Percentiles rank a stretch among this genome's conserved stretches.
These are phyloP conservation scores for Cercopithecus neglectus DNA, from an alignment of 2,797 vertebrate genomes.

Conservation along the genomic window DNA sequence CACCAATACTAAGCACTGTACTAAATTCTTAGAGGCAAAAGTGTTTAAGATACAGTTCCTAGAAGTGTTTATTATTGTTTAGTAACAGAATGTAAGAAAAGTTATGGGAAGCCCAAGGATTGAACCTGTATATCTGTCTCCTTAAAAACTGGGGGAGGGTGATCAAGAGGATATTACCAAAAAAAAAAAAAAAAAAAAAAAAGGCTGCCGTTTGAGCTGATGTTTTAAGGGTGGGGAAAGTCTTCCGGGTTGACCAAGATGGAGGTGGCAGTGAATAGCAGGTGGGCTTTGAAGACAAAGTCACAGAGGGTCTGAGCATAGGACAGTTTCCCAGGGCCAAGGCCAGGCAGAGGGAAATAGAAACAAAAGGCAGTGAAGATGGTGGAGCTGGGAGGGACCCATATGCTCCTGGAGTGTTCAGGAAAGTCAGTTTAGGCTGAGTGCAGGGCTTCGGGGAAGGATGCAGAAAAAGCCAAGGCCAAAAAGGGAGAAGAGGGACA, in stretches of 20 bases:
- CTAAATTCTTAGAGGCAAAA: neutral
- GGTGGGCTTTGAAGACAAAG: neutral
- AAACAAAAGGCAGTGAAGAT: neutral
- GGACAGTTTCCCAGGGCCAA: neutral
- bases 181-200: neutral
- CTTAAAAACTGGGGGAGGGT: neutral
- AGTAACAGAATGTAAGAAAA: neutral
- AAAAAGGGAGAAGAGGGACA: neutral
- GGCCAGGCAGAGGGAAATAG: neutral
- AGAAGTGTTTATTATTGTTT: neutral
- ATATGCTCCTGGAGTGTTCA: neutral
- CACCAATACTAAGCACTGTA: neutral
- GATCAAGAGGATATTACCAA: neutral
- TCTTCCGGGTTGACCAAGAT: neutral
- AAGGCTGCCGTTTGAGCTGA: neutral
- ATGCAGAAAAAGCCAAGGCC: neutral
- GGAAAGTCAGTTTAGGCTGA: neutral
- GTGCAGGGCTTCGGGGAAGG: neutral
- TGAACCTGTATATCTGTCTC: neutral
- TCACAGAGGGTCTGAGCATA: neutral
- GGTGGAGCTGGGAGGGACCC: accelerated
- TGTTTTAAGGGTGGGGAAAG: neutral
- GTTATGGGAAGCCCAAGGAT: neutral
- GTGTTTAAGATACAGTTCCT: neutral
- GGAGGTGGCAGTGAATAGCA: neutral